Conservation (phyloP, 2,113 vertebrate genomes). For the Lucifuga dentata region DNA sequence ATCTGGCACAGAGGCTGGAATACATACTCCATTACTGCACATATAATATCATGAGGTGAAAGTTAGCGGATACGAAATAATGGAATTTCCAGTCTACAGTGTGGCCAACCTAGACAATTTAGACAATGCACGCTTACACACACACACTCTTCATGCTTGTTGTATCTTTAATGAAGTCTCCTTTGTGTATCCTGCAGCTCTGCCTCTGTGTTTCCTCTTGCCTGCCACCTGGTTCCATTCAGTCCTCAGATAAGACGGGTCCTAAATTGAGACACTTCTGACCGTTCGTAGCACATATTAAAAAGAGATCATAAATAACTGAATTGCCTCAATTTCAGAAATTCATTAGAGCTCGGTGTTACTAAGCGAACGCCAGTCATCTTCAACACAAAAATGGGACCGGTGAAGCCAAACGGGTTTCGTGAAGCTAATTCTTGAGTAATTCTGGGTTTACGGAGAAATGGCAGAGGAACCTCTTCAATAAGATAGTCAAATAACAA, state of each 20-base stretch:
- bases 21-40: conserved; percentile 37
- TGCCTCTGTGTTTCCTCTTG: conserved; percentile 35
- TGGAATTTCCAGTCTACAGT: conserved; percentile 59
- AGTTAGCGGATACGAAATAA: conserved; percentile 43
- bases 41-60: conserved; percentile 4
- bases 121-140: neutral
- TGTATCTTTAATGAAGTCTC: conserved; percentile 64
- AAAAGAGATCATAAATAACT: conserved; percentile 5
- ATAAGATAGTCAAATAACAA: neutral
- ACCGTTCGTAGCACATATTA: neutral
- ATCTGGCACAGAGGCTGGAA: conserved; percentile 54
- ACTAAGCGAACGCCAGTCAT: no score
- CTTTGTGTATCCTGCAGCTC: conserved; percentile 43
- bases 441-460: conserved; percentile 2
- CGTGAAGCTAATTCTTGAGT: no score
- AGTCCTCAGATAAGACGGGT: conserved; percentile 47
- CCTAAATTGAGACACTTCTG: conserved; percentile 33
- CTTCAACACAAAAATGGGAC: neutral
- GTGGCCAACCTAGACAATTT: conserved; percentile 6
- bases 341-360: no score
- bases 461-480: neutral
- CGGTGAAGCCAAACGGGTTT: no score
- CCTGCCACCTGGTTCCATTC: conserved; percentile 56
- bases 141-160: conserved; percentile 34
- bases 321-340: conserved; percentile 11